Evolutionary conservation across 2,113 vertebrate genomes (phyloP).

Genomic region (Cranoglanis bouderius): DNA sequence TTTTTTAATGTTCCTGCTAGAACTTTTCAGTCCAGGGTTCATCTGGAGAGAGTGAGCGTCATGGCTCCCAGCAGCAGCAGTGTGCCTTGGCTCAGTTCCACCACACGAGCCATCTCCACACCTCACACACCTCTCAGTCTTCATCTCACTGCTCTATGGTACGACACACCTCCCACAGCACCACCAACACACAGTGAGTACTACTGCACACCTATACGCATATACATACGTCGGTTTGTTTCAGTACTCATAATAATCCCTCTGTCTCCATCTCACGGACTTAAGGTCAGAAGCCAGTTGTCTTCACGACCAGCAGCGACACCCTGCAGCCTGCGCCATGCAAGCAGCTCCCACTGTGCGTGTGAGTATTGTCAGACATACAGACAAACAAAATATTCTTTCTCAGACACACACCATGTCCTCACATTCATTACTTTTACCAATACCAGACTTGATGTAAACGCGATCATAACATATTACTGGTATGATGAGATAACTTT

Average conservation of each 20-base stretch:
- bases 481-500: neutral
- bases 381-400: too few species aligned
- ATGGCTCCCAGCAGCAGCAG: slow-evolving; percentile 71
- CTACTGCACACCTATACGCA: neutral
- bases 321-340: slow-evolving; percentile 73
- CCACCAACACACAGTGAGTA: slow-evolving; percentile 47
- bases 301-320: slow-evolving; percentile 38
- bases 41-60: slow-evolving; percentile 70
- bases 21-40: slow-evolving; percentile 82
- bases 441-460: neutral
- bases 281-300: slow-evolving; percentile 85
- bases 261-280: slow-evolving; percentile 30
- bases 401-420: too few species aligned
- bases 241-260: neutral
- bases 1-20: slow-evolving; percentile 64
- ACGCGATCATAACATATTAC: neutral
- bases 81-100: slow-evolving; percentile 58
- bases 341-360: slow-evolving; percentile 89
- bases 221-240: neutral
- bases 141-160: slow-evolving; percentile 61
- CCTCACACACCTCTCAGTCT: slow-evolving; percentile 38
- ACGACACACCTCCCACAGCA: slow-evolving; percentile 71
- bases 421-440: too few species aligned
- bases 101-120: slow-evolving; percentile 71
- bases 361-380: slow-evolving; percentile 82